These are phyloP conservation scores for Diuraphis noxia DNA, from an alignment of 1,140 invertebrate species.

Conservation along the genomic window DNA sequence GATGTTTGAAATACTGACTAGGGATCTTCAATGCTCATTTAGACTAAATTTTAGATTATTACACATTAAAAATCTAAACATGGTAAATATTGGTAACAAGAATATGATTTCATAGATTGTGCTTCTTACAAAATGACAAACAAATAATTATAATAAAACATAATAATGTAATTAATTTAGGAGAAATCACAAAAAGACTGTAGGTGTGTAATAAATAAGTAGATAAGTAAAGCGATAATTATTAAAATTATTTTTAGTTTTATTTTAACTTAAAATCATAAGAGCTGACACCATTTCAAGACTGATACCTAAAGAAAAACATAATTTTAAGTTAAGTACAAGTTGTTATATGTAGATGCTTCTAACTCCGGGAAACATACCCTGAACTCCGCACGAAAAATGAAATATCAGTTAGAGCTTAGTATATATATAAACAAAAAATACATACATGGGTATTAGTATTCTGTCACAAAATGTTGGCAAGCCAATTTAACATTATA, in stretches of 20 bases:
- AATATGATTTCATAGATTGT: slow-evolving; percentile 53
- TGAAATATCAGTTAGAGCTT: slow-evolving; percentile 51
- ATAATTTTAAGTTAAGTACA: slow-evolving; percentile 53
- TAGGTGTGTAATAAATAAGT: slow-evolving; percentile 45
- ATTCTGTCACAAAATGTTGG: slow-evolving; percentile 45
- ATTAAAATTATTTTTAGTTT: slow-evolving; percentile 32
- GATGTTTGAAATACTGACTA: slow-evolving; percentile 52
- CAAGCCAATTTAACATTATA: slow-evolving; percentile 42
- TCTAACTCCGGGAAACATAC: slow-evolving; percentile 53
- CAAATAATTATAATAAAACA: slow-evolving; percentile 37
- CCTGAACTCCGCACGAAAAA: slow-evolving; percentile 53
- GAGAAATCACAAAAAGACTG: slow-evolving; percentile 40
- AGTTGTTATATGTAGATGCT: slow-evolving; percentile 48
- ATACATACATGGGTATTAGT: slow-evolving; percentile 46
- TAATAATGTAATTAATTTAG: slow-evolving; percentile 25
- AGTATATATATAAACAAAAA: slow-evolving; percentile 46
- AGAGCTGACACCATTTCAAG: slow-evolving; percentile 38
- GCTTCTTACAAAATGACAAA: slow-evolving; percentile 44
- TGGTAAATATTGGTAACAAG: slow-evolving; percentile 53
- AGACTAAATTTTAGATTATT: slow-evolving; percentile 45
- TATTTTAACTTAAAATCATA: slow-evolving; percentile 35
- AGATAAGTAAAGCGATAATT: slow-evolving; percentile 47
- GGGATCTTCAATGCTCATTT: slow-evolving; percentile 50
- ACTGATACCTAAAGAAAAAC: slow-evolving; percentile 37
- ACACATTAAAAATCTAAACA: slow-evolving; percentile 51